Conservation (phyloP, 2,888 invertebrate species). For the Catocala fraxini region DNA sequence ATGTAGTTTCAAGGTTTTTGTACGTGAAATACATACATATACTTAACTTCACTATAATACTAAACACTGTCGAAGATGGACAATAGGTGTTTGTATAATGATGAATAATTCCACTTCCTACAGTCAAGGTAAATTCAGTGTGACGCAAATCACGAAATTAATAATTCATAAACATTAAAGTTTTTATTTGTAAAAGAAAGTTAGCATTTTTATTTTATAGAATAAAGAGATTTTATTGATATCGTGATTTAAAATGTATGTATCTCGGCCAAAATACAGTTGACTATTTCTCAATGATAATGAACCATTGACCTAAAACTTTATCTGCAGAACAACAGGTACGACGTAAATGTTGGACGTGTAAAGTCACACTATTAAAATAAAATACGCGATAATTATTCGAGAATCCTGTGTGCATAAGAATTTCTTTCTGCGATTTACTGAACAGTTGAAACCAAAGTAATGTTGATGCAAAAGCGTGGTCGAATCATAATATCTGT, state of each 20-base stretch:
- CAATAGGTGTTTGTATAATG: constrained; percentile 5
- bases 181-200: not conserved
- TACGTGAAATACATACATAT: no score
- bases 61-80: constrained; percentile 5
- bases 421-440: no score
- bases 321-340: not conserved
- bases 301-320: not conserved
- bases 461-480: no score
- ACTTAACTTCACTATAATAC: not conserved
- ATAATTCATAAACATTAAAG: constrained; percentile 16
- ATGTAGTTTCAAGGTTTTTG: no score
- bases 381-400: no score
- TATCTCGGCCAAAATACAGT: no score
- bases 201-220: constrained; percentile 1
- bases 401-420: no score
- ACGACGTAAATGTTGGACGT: not conserved
- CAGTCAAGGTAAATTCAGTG: not conserved
- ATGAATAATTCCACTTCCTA: constrained; percentile 7
- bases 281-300: not conserved
- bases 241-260: no score
- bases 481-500: no score
- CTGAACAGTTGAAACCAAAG: no score
- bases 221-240: no score
- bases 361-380: no score
- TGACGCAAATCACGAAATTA: constrained; percentile 24